Conservation (phyloP, 2,113 vertebrate species). For the Dicentrarchus labrax region DNA sequence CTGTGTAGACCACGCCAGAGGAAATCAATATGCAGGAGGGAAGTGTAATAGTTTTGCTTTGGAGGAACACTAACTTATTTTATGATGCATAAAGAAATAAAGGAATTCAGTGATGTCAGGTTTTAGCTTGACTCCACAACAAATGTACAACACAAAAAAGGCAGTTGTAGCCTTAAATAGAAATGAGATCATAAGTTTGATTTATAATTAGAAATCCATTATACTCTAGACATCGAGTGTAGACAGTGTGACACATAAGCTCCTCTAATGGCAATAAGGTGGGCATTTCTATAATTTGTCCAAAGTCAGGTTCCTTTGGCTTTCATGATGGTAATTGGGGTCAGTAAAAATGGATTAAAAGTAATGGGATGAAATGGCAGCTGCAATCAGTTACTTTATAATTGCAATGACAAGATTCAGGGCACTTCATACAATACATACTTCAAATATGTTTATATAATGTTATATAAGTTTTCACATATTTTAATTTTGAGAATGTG, state of each 20-base stretch:
- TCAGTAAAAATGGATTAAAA: slow-evolving; percentile 41
- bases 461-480: neutral
- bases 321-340: slow-evolving; percentile 47
- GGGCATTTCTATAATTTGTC: neutral
- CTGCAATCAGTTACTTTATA: slow-evolving; percentile 3
- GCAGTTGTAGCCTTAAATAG: neutral
- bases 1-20: slow-evolving; percentile 11
- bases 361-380: slow-evolving; percentile 49
- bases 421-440: neutral
- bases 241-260: neutral
- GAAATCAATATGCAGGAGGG: slow-evolving; percentile 50
- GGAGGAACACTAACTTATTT: slow-evolving; percentile 12
- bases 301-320: neutral
- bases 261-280: neutral
- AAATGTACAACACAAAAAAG: neutral
- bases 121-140: neutral
- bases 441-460: neutral
- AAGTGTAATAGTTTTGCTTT: slow-evolving; percentile 12
- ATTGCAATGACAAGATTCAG: slow-evolving; percentile 15
- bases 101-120: neutral
- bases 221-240: neutral
- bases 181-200: neutral
- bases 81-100: neutral
- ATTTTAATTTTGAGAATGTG: neutral
- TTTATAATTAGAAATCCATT: neutral